Base-by-base conservation (phyloP, 2,888 invertebrate species). In the Idaea aversata region DNA sequence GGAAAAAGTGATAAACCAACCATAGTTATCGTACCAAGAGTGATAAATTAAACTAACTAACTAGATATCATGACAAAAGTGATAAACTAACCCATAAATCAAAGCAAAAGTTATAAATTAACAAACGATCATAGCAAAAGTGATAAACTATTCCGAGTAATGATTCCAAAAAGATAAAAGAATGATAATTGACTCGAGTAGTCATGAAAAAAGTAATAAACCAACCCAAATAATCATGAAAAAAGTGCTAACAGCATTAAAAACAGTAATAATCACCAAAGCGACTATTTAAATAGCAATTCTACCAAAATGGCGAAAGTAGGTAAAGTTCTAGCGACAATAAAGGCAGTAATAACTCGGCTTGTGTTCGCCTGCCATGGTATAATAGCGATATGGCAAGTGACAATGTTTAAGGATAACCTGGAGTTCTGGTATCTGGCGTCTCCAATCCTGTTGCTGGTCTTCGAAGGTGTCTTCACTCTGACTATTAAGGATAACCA, bases 401-500 rank as follows among this genome's bases (percentile, higher is more conserved):
- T 98, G 61, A 96, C 97, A 0, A 90, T 95, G 34, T 97, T 97
- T 74, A 97, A 97, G 79, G 93, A 94, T 35, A 95, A 95, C 78
- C 92, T 94, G 0, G 94, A 95, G 70, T 97, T 96, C 78, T 99
- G 98, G 98, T 97, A 97, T 78, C 91, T 99, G 72, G 96, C 97
- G n/a, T 95, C 96, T 0, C 97, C 98, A 0, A 95, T 98, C 65
- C 85, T 97, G 58, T 89, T 98, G 70, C 89, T 99, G 59, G 95
- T 97, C 69, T 95, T 98, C 78, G 99, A 99, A 90, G 98, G 97
- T 5, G 94, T 97, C 71, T 97, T 98, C 83, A 98, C 98, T 0
- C 90, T 99, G 36, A 97, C 98, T 34, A 97, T 98, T 74, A 97
- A 98, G 83, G 96, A 97, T 72, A 98, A 96, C 76, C 98, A 98